These are phyloP conservation scores for Linnaemya vulpina DNA, from an alignment of 2,888 invertebrate genomes.

Conservation along the genomic window DNA sequence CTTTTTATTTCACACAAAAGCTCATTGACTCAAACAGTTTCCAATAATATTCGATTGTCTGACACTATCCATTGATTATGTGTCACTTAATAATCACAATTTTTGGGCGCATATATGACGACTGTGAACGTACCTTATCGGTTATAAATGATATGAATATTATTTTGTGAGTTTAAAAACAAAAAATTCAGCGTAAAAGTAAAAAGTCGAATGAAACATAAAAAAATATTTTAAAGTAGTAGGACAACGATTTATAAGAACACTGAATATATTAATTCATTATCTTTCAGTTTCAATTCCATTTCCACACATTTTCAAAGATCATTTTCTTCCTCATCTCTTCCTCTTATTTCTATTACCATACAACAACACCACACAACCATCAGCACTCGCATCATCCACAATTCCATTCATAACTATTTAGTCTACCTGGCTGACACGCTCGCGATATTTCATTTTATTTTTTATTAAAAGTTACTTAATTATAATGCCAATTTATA, in stretches of 20 bases:
- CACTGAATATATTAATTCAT: slow-evolving; percentile 1
- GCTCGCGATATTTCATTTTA: slow-evolving; percentile 19
- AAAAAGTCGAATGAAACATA: too few relatives aligned
- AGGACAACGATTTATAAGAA: slow-evolving; percentile 2
- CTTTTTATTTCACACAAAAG: too few relatives aligned
- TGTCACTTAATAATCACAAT: too few relatives aligned
- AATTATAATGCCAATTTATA: slow-evolving; percentile 67
- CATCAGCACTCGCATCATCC: neutral
- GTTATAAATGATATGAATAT: too few relatives aligned
- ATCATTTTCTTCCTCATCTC: slow-evolving; percentile 10
- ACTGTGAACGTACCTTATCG: too few relatives aligned
- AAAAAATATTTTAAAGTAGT: slow-evolving; percentile 56
- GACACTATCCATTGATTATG: too few relatives aligned
- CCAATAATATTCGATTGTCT: too few relatives aligned
- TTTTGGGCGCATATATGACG: too few relatives aligned
- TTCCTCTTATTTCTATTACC: neutral
- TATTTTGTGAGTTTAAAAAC: too few relatives aligned
- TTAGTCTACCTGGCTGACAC: neutral
- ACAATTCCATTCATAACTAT: slow-evolving; percentile 34
- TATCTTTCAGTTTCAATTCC: neutral
- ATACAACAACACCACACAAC: neutral
- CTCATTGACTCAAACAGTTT: too few relatives aligned
- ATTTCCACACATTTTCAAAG: slow-evolving; percentile 51
- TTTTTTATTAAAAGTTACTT: slow-evolving; percentile 41
- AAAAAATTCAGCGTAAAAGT: too few relatives aligned